Evolutionary conservation across 2,797 vertebrate genomes (phyloP).

Genomic region (Eulemur mongoz): DNA sequence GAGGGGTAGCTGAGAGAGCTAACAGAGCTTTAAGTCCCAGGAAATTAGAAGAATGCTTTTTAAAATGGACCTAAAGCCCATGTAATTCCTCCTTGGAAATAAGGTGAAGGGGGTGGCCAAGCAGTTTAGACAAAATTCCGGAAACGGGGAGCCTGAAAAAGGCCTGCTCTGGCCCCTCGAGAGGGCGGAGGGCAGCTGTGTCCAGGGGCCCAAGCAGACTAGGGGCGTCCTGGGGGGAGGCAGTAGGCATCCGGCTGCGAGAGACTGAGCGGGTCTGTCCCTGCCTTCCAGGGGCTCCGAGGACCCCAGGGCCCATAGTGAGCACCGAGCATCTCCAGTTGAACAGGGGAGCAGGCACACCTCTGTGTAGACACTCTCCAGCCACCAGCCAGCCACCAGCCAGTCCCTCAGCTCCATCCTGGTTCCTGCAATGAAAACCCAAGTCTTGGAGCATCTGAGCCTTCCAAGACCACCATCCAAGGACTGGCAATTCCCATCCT

Average conservation of each 20-base stretch:
- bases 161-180: background rate
- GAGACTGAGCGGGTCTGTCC: too few relatives aligned
- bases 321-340: background rate
- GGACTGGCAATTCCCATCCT: background rate
- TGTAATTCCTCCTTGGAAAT: background rate
- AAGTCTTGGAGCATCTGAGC: too few relatives aligned
- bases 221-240: accelerated
- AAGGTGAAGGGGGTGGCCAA: background rate
- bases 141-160: background rate
- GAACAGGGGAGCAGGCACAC: background rate
- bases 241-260: accelerated
- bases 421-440: background rate
- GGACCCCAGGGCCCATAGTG: background rate
- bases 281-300: background rate
- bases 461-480: background rate
- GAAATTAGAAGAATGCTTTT: constrained; percentile 37
- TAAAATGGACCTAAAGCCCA: background rate
- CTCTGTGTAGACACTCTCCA: background rate
- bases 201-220: background rate
- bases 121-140: background rate
- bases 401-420: too few relatives aligned
- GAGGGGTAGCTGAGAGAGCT: background rate
- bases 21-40: background rate
- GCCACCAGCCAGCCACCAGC: too few relatives aligned
- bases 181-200: background rate